These are phyloP conservation scores for Papilio helenus DNA, from an alignment of 1,140 invertebrate genomes.

Conservation along the genomic window DNA sequence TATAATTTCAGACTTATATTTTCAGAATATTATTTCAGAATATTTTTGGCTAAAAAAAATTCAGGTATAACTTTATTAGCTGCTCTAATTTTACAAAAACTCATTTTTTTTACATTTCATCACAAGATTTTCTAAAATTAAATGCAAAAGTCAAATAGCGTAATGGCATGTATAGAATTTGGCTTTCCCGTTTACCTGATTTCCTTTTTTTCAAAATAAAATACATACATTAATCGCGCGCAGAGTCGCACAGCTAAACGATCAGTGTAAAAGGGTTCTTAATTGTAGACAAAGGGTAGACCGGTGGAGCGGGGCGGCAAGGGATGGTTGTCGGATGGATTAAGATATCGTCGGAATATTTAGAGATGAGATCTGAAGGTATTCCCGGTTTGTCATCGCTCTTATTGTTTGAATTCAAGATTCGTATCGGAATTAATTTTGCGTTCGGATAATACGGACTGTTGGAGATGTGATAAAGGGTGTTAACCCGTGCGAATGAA, in stretches of 20 bases:
- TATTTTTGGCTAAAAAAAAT: no score
- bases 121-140: no score
- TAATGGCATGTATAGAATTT: no score
- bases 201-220: no score
- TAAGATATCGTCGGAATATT: slow-evolving; percentile 74
- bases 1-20: no score
- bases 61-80: no score
- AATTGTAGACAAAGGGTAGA: slow-evolving; percentile 62
- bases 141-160: no score
- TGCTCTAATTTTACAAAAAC: no score
- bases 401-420: slow-evolving; percentile 50
- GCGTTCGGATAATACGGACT: slow-evolving; percentile 34
- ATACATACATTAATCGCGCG: not conserved
- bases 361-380: slow-evolving; percentile 69
- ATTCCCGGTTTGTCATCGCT: slow-evolving; percentile 52
- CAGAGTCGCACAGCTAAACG: not conserved
- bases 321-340: slow-evolving; percentile 50
- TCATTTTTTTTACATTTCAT: no score
- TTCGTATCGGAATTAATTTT: slow-evolving; percentile 46
- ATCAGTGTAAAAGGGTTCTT: not conserved
- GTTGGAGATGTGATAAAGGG: not conserved
- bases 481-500: not conserved
- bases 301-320: not conserved
- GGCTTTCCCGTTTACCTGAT: not conserved
- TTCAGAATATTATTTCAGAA: no score